A percentile compares a stretch with the other conserved stretches of the same genome.
phyloP scores from a whole-genome alignment of 2,113 vertebrate genomes.

The Dolichotis patagonum region DNA sequence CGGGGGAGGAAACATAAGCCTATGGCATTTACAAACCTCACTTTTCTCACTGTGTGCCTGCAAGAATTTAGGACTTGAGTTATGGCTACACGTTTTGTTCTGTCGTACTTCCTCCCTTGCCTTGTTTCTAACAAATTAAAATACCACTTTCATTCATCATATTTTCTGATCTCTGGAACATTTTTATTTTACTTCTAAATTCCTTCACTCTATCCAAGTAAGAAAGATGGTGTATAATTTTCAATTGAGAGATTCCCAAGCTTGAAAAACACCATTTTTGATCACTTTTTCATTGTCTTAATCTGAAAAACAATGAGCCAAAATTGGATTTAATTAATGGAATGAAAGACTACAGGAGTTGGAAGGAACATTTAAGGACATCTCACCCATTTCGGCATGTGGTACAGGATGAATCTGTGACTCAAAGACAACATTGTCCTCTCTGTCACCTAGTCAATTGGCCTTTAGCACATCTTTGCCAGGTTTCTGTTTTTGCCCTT shows the following conservation, averaged over 20 bases:
- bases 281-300: neutral
- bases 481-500: neutral
- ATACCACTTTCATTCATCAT: neutral
- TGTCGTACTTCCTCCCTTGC: neutral
- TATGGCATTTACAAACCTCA: neutral
- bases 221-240: slow-evolving; percentile 21
- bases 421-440: no score
- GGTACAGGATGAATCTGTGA: neutral
- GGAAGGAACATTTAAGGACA: neutral
- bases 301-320: neutral
- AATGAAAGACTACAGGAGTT: neutral
- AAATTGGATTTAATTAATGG: neutral
- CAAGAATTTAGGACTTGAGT: neutral
- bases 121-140: neutral
- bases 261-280: neutral
- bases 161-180: neutral
- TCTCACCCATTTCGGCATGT: fast-evolving
- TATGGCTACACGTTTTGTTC: neutral
- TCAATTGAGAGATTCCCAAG: slow-evolving; percentile 31
- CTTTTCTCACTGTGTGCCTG: neutral
- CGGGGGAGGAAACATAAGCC: neutral
- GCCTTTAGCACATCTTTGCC: neutral
- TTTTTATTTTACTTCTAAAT: slow-evolving; percentile 32
- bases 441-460: neutral
- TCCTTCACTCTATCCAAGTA: neutral